phyloP scores from a whole-genome alignment of 2,113 vertebrate species.

The Bolborhynchus lineola region DNA sequence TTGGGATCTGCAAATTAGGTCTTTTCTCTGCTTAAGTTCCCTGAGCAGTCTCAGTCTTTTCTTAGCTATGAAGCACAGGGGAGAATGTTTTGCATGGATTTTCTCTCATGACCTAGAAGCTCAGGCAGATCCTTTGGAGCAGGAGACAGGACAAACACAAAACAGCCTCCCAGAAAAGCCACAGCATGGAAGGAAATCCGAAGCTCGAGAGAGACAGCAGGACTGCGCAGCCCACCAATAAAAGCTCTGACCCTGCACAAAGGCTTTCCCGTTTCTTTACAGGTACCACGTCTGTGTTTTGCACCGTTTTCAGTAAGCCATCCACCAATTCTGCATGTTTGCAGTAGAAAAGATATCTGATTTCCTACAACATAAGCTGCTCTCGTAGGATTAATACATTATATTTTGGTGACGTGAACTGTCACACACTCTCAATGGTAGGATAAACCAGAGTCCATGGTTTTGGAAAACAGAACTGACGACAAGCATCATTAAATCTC shows the following conservation, averaged over 20 bases:
- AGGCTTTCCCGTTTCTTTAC: not conserved
- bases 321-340: not conserved
- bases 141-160: not conserved
- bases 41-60: not conserved
- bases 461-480: not conserved
- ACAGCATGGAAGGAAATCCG: not conserved
- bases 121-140: not conserved
- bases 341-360: not conserved
- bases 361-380: not conserved
- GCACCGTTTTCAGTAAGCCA: not conserved
- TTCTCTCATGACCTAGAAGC: not conserved
- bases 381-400: not conserved
- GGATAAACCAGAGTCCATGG: not conserved
- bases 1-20: conserved; percentile 60
- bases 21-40: not conserved
- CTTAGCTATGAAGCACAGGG: not conserved
- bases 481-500: not conserved
- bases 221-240: not conserved
- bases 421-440: not conserved
- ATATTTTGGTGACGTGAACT: not conserved
- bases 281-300: not conserved
- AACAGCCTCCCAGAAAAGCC: not conserved
- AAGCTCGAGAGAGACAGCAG: not conserved
- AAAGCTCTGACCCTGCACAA: not conserved
- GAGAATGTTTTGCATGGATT: not conserved